These are phyloP conservation scores for Pipistrellus pygmaeus DNA, from an alignment of 2,797 vertebrate genomes.

Conservation along the genomic window DNA sequence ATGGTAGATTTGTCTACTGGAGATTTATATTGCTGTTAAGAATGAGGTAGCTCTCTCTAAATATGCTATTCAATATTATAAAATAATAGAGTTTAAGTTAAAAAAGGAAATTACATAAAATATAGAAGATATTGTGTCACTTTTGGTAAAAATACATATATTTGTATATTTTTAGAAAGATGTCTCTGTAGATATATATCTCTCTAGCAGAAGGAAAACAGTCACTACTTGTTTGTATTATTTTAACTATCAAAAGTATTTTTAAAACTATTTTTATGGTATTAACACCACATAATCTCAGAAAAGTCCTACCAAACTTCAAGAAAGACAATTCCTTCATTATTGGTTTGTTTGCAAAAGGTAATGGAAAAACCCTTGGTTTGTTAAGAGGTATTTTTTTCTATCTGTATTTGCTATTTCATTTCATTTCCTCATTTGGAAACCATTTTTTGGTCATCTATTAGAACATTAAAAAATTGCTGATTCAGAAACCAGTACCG, in stretches of 20 bases:
- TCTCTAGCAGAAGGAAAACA: neutral
- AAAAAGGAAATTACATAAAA: neutral
- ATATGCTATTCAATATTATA: neutral
- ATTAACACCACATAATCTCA: neutral
- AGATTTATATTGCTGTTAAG: neutral
- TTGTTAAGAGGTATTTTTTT: neutral
- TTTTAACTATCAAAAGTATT: constrained; percentile 26
- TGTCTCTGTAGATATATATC: neutral
- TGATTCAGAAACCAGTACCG: neutral
- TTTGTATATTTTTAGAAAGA: neutral
- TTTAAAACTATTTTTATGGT: constrained; percentile 19
- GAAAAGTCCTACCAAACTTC: neutral
- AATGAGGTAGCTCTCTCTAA: neutral
- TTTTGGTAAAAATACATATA: neutral
- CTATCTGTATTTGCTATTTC: constrained; percentile 26
- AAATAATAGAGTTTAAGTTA: constrained; percentile 38
- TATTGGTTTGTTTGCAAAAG: neutral
- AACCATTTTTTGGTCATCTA: neutral
- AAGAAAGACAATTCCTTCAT: neutral
- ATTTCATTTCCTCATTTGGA: constrained; percentile 6
- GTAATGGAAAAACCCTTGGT: neutral
- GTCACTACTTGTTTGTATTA: neutral
- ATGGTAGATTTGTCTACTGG: neutral
- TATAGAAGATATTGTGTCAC: neutral
- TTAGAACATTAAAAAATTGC: constrained; percentile 26